Evolutionary conservation across 2,113 vertebrate genomes (phyloP).

Genomic region (Eptesicus fuscus): DNA sequence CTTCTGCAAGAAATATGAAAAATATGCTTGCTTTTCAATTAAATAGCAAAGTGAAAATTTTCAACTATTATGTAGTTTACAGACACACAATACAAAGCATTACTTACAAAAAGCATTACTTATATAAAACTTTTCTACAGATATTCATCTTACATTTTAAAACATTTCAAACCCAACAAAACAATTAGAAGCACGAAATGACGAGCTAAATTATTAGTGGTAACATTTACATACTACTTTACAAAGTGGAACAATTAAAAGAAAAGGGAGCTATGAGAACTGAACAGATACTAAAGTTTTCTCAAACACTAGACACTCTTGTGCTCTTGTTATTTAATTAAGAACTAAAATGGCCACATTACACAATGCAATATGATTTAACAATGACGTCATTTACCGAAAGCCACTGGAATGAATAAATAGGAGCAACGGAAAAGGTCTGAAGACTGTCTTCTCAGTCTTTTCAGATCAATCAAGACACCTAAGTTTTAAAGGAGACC

Average conservation of each 20-base stretch:
- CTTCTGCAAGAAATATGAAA: not conserved
- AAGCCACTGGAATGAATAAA: slow-evolving; percentile 55
- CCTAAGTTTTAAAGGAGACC: not conserved
- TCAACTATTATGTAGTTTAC: not conserved
- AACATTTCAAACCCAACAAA: slow-evolving; percentile 41
- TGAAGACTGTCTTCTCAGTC: slow-evolving; percentile 12
- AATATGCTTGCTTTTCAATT: not conserved
- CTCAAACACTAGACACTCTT: slow-evolving; percentile 12
- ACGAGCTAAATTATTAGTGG: not conserved
- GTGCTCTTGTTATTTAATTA: slow-evolving; percentile 56
- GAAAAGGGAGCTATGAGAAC: not conserved
- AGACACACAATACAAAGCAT: not conserved
- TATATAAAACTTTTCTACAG: slow-evolving; percentile 15
- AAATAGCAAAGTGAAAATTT: not conserved
- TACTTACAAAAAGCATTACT: not conserved
- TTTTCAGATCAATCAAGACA: slow-evolving; percentile 19
- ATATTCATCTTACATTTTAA: slow-evolving; percentile 9
- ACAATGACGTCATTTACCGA: slow-evolving; percentile 51
- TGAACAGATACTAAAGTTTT: slow-evolving; percentile 11
- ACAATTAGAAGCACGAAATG: not conserved
- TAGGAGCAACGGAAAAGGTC: slow-evolving; percentile 41
- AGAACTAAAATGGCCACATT: slow-evolving; percentile 64
- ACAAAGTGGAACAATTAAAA: slow-evolving; percentile 15
- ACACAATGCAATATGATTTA: slow-evolving; percentile 48
- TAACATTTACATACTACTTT: slow-evolving; percentile 12